Percentiles rank a stretch among this genome's conserved stretches.
Evolutionary conservation across 2,888 invertebrate genomes (phyloP).

Genomic region (Zeuzera pyrina): DNA sequence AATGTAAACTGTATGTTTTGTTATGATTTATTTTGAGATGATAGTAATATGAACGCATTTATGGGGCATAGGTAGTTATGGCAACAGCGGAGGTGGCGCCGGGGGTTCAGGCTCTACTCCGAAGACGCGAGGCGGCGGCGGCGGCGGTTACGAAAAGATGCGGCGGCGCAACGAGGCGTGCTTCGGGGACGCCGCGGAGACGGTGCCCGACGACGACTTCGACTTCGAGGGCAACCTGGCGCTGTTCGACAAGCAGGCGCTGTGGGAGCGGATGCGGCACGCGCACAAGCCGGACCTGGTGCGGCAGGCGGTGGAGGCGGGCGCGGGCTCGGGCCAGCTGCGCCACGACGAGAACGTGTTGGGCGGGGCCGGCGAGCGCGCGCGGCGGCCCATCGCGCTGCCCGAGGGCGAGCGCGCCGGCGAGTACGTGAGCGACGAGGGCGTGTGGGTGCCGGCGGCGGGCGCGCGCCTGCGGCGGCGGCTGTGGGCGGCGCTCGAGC

Average conservation of each 20-base stretch:
- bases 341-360: constrained; percentile 92
- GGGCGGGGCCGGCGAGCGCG: constrained; percentile 14
- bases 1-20: background rate
- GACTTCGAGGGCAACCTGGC: constrained; percentile 96
- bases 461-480: constrained; percentile 76
- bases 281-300: constrained; percentile 48
- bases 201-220: constrained; percentile 82
- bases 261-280: constrained; percentile 49
- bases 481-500: constrained; percentile 77
- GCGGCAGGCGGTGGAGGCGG: constrained; percentile 42
- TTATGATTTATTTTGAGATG: background rate
- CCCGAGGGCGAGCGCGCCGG: constrained; percentile 71
- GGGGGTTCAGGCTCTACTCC: constrained; percentile 80
- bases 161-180: constrained; percentile 81
- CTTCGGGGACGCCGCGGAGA: constrained; percentile 82
- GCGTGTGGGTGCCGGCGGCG: constrained; percentile 84
- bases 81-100: constrained; percentile 15
- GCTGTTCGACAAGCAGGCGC: constrained; percentile 84
- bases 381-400: constrained; percentile 75
- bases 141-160: constrained; percentile 44
- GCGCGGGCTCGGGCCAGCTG: constrained; percentile 64
- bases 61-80: constrained; percentile 42
- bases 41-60: too few species aligned
- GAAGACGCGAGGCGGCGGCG: constrained; percentile 45
- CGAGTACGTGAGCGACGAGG: constrained; percentile 86